phyloP scores from a whole-genome alignment of 92 coral and sea anemone species.

The Ricordea florida region DNA sequence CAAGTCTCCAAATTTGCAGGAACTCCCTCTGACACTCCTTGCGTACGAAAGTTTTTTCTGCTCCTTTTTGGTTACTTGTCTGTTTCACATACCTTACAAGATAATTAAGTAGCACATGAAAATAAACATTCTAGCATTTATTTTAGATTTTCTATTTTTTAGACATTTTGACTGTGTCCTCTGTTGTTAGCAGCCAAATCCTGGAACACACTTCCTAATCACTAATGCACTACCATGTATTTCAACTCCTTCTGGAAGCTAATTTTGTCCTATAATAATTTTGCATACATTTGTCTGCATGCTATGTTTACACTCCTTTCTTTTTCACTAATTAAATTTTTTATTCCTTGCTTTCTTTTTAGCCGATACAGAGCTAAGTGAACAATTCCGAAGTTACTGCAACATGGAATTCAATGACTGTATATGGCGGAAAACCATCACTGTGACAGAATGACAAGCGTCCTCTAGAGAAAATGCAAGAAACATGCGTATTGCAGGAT shows the following conservation, averaged over 20 bases:
- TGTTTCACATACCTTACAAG: slow-evolving; percentile 42
- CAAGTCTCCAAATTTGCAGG: slow-evolving; percentile 21
- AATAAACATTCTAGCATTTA: background rate
- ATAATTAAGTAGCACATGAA: background rate
- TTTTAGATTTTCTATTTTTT: background rate
- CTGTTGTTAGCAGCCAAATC: no score
- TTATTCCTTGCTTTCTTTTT: no score
- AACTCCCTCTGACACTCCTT: slow-evolving; percentile 65
- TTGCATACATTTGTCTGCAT: no score
- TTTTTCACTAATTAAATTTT: no score
- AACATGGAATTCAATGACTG: slow-evolving; percentile 53
- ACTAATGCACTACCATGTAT: no score
- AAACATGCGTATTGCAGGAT: slow-evolving; percentile 11
- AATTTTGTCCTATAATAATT: no score
- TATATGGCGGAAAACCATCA: slow-evolving; percentile 4
- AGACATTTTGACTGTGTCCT: background rate
- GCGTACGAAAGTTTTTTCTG: slow-evolving; percentile 51
- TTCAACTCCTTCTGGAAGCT: no score
- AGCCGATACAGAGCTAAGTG: slow-evolving; percentile 5
- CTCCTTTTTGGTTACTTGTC: slow-evolving; percentile 48
- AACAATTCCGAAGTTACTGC: slow-evolving; percentile 26
- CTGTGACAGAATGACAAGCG: slow-evolving; percentile 38
- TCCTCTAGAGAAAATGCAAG: slow-evolving; percentile 39
- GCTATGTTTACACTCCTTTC: no score
- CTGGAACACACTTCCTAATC: no score